Evolutionary conservation across 1,140 invertebrate genomes (phyloP), one percentile per base, ranked within the genome.

Genomic region (Drosophila sp.): DNA sequence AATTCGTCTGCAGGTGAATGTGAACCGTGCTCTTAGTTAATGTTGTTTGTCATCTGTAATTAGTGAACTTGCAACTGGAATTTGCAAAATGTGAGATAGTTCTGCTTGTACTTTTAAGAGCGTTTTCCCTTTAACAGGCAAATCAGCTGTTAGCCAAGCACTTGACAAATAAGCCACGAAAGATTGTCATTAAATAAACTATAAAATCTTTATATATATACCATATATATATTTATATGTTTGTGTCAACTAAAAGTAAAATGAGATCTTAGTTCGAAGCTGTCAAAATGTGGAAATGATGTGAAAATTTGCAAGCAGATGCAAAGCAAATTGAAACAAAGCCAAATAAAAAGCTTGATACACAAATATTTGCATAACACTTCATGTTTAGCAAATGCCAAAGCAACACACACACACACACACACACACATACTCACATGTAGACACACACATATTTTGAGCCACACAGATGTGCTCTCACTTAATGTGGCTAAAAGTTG

Each of bases 331-430:
- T 64, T 62, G 57, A 78, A 76, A 70, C 67, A 54, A 48, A 61
- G 53, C 46, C 29, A 79, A 79, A 72, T 69, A 78, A 76, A 81
- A 78, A 70, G 64, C 51, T 79, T 83, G 62, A 74, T 72, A 82
- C 43, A 65, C 70, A 89, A 89, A 87, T 79, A 87, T 89, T 89
- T 79, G 76, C 79, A 83, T 72, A 89, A 89, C 83, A 89, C 83
- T 89, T 89, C 69, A 79, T 83, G 83, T 79, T 78, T 78, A 67
- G 83, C 75, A 76, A 84, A 87, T 82, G 76, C 64, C 62, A 87
- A 71, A 78, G 65, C 54, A 77, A 50, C 40, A 65, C 38, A 69
- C 8, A 62, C 40, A 48, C 14, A 61, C 16, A 70, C 58, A 64
- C 38, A 40, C 27, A 59, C n/a, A 54, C 25, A 57, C 16, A 57